phyloP scores from a whole-genome alignment of 1,140 invertebrate genomes.

The Hormaphis cornu region DNA sequence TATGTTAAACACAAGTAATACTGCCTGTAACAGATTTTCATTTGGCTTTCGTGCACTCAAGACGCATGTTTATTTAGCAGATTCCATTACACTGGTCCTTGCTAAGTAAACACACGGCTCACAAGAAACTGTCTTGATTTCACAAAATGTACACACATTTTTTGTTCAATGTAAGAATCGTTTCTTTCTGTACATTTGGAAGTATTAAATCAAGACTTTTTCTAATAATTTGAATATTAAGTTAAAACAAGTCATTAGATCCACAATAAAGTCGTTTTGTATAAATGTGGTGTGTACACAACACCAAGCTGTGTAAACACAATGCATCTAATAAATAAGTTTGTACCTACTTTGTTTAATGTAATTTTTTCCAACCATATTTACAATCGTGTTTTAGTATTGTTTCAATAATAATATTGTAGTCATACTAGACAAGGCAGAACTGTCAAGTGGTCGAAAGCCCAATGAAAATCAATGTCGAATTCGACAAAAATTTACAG shows the following conservation, averaged over 20 bases:
- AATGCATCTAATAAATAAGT: background rate
- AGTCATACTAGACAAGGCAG: background rate
- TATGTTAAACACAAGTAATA: conserved; percentile 24
- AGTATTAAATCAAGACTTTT: background rate
- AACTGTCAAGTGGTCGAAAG: conserved; percentile 11
- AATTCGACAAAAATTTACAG: conserved; percentile 1
- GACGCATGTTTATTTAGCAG: conserved; percentile 12
- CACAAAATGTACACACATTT: background rate
- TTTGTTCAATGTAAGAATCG: background rate
- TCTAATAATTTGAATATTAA: background rate
- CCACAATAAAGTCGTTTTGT: background rate
- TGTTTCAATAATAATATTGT: background rate
- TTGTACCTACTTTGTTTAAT: background rate
- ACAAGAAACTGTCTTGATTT: background rate
- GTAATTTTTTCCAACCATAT: background rate
- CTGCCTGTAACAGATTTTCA: conserved; percentile 26
- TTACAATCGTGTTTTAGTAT: background rate
- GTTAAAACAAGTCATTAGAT: background rate
- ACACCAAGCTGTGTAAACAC: background rate
- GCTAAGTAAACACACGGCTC: background rate
- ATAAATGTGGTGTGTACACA: background rate
- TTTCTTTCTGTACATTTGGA: background rate
- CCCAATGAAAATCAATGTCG: conserved; percentile 22
- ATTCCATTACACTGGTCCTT: too few species aligned
- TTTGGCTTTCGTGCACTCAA: conserved; percentile 27